A percentile compares a stretch with the other conserved stretches of the same genome.
phyloP scores from a whole-genome alignment of 2,797 vertebrate species.

The Anisognathus igniventris region DNA sequence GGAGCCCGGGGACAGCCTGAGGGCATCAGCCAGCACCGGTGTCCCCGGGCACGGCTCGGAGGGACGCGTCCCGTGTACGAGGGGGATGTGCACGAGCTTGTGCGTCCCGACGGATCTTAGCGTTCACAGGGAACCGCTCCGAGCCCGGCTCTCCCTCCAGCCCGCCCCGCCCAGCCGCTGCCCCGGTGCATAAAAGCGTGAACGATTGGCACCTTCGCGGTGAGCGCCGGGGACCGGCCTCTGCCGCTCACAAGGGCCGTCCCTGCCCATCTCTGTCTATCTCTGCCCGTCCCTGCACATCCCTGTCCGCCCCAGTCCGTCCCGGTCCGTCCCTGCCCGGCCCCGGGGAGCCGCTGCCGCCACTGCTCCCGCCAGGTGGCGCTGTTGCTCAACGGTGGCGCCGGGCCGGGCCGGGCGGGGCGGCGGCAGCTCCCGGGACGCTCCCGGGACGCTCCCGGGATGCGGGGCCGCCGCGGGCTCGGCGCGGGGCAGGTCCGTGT shows the following conservation, averaged over 20 bases:
- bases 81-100: too few species aligned
- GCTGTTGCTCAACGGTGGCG: constrained; percentile 15
- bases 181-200: background rate
- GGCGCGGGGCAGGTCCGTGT: background rate
- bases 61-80: background rate
- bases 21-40: background rate
- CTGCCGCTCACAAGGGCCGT: background rate
- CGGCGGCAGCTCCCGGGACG: background rate
- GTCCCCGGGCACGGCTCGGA: background rate
- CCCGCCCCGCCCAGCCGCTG: background rate
- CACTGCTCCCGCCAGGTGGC: background rate
- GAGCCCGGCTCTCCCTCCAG: background rate
- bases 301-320: accelerated
- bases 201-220: background rate
- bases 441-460: background rate
- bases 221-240: background rate
- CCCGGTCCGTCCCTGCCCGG: background rate
- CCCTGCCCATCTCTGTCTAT: too few species aligned
- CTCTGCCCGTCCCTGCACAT: too few species aligned
- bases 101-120: background rate
- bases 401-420: background rate
- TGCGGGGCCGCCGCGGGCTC: background rate
- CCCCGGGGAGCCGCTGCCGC: background rate
- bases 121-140: background rate
- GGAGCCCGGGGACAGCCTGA: too few species aligned